phyloP scores from a whole-genome alignment of 1,140 invertebrate species.

The Augochlora pura region DNA sequence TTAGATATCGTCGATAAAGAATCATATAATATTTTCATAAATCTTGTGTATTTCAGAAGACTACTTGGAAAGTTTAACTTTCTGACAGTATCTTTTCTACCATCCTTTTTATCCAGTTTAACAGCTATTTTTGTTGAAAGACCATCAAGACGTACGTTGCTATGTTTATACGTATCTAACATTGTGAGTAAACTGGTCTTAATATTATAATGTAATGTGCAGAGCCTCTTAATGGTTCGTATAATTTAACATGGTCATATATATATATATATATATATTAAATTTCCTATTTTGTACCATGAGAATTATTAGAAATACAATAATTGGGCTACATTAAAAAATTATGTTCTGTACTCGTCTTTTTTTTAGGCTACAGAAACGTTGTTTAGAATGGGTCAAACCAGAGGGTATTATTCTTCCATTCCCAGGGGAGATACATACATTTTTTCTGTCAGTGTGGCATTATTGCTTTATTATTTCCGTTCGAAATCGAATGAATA shows the following conservation, averaged over 20 bases:
- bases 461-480: conserved; percentile 83
- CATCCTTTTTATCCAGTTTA: conserved; percentile 86
- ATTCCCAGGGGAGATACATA: conserved; percentile 85
- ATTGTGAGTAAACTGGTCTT: conserved; percentile 81
- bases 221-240: background rate
- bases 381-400: conserved; percentile 86
- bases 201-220: background rate
- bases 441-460: conserved; percentile 83
- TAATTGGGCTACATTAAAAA: conserved; percentile 11
- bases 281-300: background rate
- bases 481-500: conserved; percentile 78
- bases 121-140: conserved; percentile 89
- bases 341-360: background rate
- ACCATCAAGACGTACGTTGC: conserved; percentile 84
- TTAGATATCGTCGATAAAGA: background rate
- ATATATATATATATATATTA: background rate
- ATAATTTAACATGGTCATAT: background rate
- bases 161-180: conserved; percentile 91
- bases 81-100: conserved; percentile 85
- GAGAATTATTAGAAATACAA: background rate
- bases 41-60: conserved; percentile 79
- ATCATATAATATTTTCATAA: background rate
- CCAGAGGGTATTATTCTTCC: conserved; percentile 82
- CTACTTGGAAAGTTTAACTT: conserved; percentile 86
- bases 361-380: conserved; percentile 86